Conservation (phyloP, 2,888 invertebrate species). For the Tetheella fluctuosa region DNA sequence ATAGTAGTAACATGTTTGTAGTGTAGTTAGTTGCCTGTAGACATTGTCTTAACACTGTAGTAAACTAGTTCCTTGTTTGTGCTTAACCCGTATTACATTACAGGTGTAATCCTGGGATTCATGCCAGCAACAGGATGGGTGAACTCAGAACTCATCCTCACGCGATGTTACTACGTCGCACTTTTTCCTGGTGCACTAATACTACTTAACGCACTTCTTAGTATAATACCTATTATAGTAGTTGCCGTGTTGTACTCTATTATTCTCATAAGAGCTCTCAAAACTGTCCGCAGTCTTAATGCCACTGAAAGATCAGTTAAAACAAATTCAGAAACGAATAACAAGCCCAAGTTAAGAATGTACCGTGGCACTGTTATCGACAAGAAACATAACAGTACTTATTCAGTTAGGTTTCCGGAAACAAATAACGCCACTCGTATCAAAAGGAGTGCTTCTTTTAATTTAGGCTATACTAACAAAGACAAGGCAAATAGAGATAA, state of each 20-base stretch:
- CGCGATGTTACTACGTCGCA: constrained; percentile 83
- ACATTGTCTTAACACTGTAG: constrained; percentile 16
- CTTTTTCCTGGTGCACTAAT: constrained; percentile 83
- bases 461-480: constrained; percentile 34
- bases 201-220: constrained; percentile 81
- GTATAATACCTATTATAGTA: constrained; percentile 76
- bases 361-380: constrained; percentile 53
- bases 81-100: constrained; percentile 30
- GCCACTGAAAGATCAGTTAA: constrained; percentile 51
- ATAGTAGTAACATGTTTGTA: background rate
- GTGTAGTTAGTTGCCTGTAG: background rate
- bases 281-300: constrained; percentile 66
- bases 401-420: constrained; percentile 39
- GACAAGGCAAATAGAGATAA: constrained; percentile 21
- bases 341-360: constrained; percentile 60
- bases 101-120: constrained; percentile 84
- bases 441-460: constrained; percentile 64
- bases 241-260: constrained; percentile 82
- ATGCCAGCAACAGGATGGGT: constrained; percentile 85
- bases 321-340: constrained; percentile 29
- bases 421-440: constrained; percentile 35
- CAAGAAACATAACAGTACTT: constrained; percentile 27
- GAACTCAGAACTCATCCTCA: constrained; percentile 53
- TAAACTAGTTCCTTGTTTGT: constrained; percentile 21
- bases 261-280: constrained; percentile 84